Base-by-base conservation (phyloP, 2,888 invertebrate genomes). In the Diaperis boleti region DNA sequence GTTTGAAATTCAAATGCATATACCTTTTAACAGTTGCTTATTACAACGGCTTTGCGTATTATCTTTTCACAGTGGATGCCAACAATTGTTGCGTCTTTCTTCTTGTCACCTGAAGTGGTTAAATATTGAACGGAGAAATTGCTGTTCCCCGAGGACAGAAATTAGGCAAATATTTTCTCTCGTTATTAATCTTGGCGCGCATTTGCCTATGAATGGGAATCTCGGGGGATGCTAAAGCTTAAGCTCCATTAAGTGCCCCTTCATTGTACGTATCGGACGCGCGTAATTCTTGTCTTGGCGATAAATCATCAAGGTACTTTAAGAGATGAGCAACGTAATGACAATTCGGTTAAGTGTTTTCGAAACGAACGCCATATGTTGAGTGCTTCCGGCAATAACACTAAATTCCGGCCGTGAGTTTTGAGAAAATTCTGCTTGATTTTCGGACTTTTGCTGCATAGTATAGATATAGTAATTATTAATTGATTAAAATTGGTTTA, bases 381-480 rank as follows among this genome's bases (percentile, higher is more conserved):
- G 72, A 73, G 72, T 72, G 73, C 73, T 72, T 71, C 69, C 57
- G 42, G 71, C 71, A 70, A 73, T 72, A 71, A 72, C 70, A 73
- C 64, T 73, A 73, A 72, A 73, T 73, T 72, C 33, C 41, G 15
- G 17, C 20, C 15, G 15, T 3, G 8, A 57, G 57, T 31, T 37
- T n/a, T 31, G 20, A 20, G 52, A 37, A 54, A 45, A 61, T 47
- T 50, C 59, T 50, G 50, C 41, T 50, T 59, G 50, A 31, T 42
- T 55, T 55, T 13, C 33, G 33, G 11, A 33, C 33, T 33, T 33
- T 33, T 33, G 33, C 33, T 31, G 42, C n/a, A 1, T n/a, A n/a
- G n/a, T n/a, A n/a, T n/a, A n/a, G n/a, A n/a, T n/a, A n/a, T n/a
- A n/a, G n/a, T n/a, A n/a, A n/a, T n/a, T n/a, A n/a, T n/a, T n/a